Percentiles rank a stretch among this genome's conserved stretches.
Evolutionary conservation across 1,140 invertebrate genomes (phyloP).

Genomic region (Bombyx mandarina): DNA sequence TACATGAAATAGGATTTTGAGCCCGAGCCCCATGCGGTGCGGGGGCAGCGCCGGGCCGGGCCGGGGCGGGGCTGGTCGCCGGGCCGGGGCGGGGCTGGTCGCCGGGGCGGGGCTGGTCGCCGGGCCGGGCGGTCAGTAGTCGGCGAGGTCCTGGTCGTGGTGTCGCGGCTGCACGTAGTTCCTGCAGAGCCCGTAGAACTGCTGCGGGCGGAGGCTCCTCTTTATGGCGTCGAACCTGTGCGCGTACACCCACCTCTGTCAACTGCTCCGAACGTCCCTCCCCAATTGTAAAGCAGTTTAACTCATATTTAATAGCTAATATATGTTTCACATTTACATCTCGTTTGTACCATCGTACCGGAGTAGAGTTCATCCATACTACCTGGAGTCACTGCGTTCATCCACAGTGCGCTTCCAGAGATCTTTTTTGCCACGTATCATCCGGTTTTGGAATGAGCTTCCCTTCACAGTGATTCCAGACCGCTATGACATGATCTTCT

Average conservation of each 20-base stretch:
- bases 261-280: neutral
- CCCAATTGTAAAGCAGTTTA: too few species aligned
- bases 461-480: too few species aligned
- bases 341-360: too few species aligned
- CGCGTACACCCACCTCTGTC: neutral
- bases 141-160: constrained; percentile 7
- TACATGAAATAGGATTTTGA: too few species aligned
- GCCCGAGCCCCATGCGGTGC: neutral
- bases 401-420: too few species aligned
- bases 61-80: constrained; percentile 3
- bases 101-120: constrained; percentile 2
- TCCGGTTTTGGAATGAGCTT: too few species aligned
- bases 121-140: neutral
- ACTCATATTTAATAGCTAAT: too few species aligned
- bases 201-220: constrained; percentile 33
- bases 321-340: too few species aligned
- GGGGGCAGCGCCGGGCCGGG: constrained; percentile 1
- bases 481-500: too few species aligned
- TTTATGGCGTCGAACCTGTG: constrained; percentile 42
- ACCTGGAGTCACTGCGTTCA: too few species aligned
- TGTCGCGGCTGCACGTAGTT: constrained; percentile 42
- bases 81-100: constrained; percentile 11
- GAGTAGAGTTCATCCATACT: too few species aligned
- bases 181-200: constrained; percentile 51
- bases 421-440: too few species aligned